Evolutionary conservation across 2,113 vertebrate genomes (phyloP).

Genomic region (Porphyrio hochstetteri): DNA sequence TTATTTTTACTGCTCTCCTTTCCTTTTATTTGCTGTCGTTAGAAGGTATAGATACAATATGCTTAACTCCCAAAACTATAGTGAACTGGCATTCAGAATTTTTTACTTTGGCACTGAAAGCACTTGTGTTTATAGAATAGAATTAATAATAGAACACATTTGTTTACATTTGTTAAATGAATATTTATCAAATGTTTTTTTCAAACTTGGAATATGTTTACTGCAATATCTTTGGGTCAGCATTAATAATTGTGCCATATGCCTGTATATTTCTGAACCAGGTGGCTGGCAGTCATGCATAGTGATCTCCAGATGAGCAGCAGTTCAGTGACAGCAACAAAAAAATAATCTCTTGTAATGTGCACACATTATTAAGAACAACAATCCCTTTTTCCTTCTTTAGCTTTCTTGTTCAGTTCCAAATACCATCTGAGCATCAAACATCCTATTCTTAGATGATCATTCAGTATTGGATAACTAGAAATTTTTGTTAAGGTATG

Average conservation of each 20-base stretch:
- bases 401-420: background rate
- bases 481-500: background rate
- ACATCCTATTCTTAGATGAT: background rate
- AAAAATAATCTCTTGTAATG: background rate
- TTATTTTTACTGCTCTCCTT: background rate
- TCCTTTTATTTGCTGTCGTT: background rate
- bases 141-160: background rate
- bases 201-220: background rate
- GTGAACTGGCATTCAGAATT: background rate
- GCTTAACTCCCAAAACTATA: background rate
- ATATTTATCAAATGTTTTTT: background rate
- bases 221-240: background rate
- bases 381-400: background rate
- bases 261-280: conserved; percentile 8
- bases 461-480: background rate
- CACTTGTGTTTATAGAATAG: background rate
- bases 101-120: background rate
- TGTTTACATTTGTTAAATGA: conserved; percentile 16
- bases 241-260: conserved; percentile 23
- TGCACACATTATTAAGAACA: background rate
- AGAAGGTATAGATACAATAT: background rate
- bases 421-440: background rate
- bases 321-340: background rate
- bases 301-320: background rate
- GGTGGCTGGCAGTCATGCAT: background rate